Conservation (phyloP, 2,797 vertebrate species). For the Lerista edwardsae region DNA sequence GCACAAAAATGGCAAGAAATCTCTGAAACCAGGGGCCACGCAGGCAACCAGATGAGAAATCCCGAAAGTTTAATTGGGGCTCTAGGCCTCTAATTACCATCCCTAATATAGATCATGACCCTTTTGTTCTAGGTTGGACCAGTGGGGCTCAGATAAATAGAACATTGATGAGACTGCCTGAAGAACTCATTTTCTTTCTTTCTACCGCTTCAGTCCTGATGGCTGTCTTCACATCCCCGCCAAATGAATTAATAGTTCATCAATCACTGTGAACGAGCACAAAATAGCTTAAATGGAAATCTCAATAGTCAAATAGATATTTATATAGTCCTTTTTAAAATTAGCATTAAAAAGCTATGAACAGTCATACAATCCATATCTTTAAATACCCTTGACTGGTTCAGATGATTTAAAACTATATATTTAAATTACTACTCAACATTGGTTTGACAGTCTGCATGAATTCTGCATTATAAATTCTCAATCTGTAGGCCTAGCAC, state of each 20-base stretch:
- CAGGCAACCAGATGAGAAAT: not conserved
- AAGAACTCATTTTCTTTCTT: not conserved
- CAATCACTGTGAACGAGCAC: not conserved
- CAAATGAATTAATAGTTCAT: not conserved
- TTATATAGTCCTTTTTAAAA: constrained; percentile 2
- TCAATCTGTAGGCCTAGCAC: not conserved
- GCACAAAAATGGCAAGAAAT: not conserved
- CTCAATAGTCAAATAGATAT: not conserved
- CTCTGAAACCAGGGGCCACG: not conserved
- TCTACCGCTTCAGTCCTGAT: too few relatives aligned
- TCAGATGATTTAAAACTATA: constrained; percentile 3
- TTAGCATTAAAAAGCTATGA: constrained; percentile 1
- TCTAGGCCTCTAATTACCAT: not conserved
- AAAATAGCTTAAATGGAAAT: constrained; percentile 7
- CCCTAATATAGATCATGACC: not conserved
- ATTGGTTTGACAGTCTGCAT: not conserved
- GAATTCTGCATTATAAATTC: not conserved
- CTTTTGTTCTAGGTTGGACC: not conserved
- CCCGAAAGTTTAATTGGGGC: not conserved
- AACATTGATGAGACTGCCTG: not conserved
- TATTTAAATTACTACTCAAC: not conserved
- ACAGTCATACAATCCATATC: constrained; percentile 4
- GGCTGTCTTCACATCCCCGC: not conserved
- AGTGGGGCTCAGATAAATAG: not conserved
- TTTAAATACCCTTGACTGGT: not conserved